Evolutionary conservation across 2,888 invertebrate species (phyloP), one percentile per base, ranked within the genome.

Genomic region (Metopia argyrocephala): DNA sequence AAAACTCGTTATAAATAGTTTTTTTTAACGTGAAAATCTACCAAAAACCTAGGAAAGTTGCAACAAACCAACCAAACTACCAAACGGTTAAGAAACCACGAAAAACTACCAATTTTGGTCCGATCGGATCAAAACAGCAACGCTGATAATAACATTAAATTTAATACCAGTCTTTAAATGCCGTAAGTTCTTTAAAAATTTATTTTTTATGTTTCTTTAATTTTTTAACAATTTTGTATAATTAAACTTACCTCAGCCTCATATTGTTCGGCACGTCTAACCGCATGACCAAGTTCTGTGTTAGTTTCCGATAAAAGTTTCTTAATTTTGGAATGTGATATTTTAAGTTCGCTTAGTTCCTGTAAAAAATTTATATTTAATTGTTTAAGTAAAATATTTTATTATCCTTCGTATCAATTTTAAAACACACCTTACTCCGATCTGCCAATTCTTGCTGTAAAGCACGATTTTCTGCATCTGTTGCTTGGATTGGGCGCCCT

Each of bases 271-370:
- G 95, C 94, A 54, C 96, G 91, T 50, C 96, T 91, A 7, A 93
- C 92, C 0, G 95, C 94, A 88, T 96, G 96, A 0, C 94, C 94
- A 50, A 96, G 89, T 86, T 96, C 96, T 0, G 94, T 95, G 18
- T 94, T 93, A 85, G 95, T 94, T 86, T 96, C 96, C 64, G 94
- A 93, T 94, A 88, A 95, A 95, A 83, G 97, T 96, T 90, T 90
- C 89, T 95, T 95, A 78, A 95, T 86, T 89, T 96, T 95, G 62
- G 92, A 92, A 87, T 95, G 94, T 25, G 93, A 92, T 89, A 95
- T 94, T 87, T 94, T 93, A 71, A 95, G 89, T 85, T 96, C 95
- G 12, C 92, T 91, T 69, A 95, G 91, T 90, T 96, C 95, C 94
- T 94, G 84, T 45, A 64, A 66, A 20, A 9, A 45, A 20, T 28